A percentile compares a stretch with the other conserved stretches of the same genome.
Conservation (phyloP, 2,113 vertebrate genomes). For the Eudyptes chrysolophus region DNA sequence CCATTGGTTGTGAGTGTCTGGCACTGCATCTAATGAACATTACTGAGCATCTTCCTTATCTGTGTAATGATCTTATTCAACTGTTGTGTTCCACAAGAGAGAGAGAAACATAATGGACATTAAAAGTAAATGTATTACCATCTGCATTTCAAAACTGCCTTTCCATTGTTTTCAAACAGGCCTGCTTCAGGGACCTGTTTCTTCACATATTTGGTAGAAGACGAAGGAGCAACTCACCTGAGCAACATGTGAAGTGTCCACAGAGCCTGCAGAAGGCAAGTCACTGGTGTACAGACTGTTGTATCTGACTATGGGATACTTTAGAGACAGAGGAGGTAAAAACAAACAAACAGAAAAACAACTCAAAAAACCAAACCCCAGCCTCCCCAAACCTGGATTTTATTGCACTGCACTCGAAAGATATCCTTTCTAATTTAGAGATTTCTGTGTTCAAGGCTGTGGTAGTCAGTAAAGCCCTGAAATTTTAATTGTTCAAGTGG, state of each 20-base stretch:
- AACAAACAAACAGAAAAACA: neutral
- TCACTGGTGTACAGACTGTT: constrained; percentile 1
- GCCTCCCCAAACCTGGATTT: neutral
- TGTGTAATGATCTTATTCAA: neutral
- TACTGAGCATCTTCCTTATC: neutral
- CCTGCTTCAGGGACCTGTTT: neutral
- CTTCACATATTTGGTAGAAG: neutral
- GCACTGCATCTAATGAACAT: neutral
- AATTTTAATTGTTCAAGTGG: neutral
- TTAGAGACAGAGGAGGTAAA: constrained; percentile 53
- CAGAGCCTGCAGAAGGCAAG: neutral
- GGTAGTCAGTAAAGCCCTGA: neutral
- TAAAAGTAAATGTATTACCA: neutral
- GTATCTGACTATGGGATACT: neutral
- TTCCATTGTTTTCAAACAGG: neutral
- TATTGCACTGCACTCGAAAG: neutral
- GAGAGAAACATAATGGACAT: neutral
- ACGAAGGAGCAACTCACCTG: neutral
- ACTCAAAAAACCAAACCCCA: neutral
- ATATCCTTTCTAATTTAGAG: neutral
- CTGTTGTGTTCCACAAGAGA: neutral
- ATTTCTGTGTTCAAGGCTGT: neutral
- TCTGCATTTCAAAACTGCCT: neutral
- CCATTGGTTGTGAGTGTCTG: neutral
- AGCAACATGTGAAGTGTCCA: neutral